Percentiles rank a stretch among this genome's conserved stretches.
These are phyloP conservation scores for Dufourea novaeangliae DNA, from an alignment of 1,140 invertebrate genomes.

Conservation along the genomic window DNA sequence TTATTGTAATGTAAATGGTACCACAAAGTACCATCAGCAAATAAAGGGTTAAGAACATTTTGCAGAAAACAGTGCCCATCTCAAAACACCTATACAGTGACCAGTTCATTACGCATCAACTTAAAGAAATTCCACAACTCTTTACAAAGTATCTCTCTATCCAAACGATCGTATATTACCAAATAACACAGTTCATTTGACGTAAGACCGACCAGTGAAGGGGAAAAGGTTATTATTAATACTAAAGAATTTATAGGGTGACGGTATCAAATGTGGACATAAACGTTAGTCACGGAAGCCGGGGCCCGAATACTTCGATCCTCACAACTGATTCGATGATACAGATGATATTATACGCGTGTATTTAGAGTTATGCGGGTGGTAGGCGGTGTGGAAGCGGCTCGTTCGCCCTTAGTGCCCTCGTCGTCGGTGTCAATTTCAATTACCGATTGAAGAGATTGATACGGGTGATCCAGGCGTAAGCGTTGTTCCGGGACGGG, in stretches of 20 bases:
- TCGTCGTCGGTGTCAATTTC: conserved; percentile 60
- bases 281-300: conserved; percentile 28
- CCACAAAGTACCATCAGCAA: too few species aligned
- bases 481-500: conserved; percentile 17
- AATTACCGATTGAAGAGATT: conserved; percentile 62
- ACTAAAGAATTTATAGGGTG: conserved; percentile 67
- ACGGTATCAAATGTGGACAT: conserved; percentile 45
- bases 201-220: too few species aligned
- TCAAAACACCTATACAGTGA: too few species aligned
- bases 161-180: too few species aligned
- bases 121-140: too few species aligned
- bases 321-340: conserved; percentile 38
- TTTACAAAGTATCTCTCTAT: too few species aligned
- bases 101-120: too few species aligned
- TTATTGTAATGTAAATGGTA: too few species aligned
- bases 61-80: too few species aligned
- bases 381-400: conserved; percentile 6
- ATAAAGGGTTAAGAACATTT: too few species aligned
- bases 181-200: too few species aligned
- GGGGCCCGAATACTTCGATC: conserved; percentile 39
- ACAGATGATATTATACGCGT: conserved; percentile 52
- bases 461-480: conserved; percentile 60
- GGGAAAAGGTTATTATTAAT: conserved; percentile 64
- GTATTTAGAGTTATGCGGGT: conserved; percentile 54
- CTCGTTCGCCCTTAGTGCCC: not conserved